Evolutionary conservation across 2,797 vertebrate species (phyloP).

Genomic region (Agapornis canus): DNA sequence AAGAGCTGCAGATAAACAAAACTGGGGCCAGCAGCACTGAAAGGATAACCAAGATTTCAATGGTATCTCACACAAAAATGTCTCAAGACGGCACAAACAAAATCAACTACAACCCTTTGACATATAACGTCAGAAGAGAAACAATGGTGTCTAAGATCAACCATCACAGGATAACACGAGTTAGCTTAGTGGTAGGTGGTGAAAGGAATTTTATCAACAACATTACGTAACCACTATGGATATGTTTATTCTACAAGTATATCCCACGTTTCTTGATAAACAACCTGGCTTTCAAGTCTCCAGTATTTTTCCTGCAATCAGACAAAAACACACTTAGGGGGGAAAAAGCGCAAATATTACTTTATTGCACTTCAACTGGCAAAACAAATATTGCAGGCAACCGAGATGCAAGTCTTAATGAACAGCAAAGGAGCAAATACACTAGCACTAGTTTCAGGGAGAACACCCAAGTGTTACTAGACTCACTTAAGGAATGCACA

Average conservation of each 20-base stretch:
- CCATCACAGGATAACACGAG: background rate
- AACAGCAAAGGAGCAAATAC: background rate
- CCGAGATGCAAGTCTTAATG: background rate
- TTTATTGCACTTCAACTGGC: background rate
- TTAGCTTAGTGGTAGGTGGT: background rate
- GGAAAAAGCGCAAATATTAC: background rate
- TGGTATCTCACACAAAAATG: background rate
- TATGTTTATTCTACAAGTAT: background rate
- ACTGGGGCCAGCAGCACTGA: fast-evolving
- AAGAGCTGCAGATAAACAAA: background rate
- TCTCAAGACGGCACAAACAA: background rate
- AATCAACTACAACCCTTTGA: background rate
- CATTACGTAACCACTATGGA: background rate
- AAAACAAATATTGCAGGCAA: background rate
- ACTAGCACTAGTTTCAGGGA: background rate
- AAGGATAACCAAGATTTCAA: background rate
- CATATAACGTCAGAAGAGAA: background rate
- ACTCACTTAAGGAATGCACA: background rate
- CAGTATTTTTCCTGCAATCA: background rate
- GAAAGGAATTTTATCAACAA: background rate
- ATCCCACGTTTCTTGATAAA: background rate
- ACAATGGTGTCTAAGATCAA: background rate
- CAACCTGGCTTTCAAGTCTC: background rate
- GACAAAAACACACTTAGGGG: background rate
- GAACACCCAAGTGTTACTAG: background rate